phyloP scores from a whole-genome alignment of 2,797 vertebrate species.

The Sternarchorhynchus goeldii region DNA sequence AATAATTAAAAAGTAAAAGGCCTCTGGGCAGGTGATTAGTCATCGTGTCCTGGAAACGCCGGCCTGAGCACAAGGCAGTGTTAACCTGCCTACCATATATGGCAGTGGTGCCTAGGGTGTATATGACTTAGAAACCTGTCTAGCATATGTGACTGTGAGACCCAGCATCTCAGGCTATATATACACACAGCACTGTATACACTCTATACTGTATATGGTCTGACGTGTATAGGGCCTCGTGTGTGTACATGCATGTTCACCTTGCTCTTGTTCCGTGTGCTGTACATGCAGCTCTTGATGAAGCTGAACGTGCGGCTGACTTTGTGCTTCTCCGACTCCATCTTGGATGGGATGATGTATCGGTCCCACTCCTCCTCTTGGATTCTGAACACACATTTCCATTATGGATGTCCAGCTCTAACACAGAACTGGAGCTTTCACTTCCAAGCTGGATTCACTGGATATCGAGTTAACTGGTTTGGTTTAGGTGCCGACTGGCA shows the following conservation, averaged over 20 bases:
- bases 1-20: slow-evolving; percentile 49
- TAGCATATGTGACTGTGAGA: too few species aligned
- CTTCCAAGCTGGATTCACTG: slow-evolving; percentile 14
- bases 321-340: slow-evolving; percentile 91
- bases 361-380: slow-evolving; percentile 90
- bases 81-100: too few species aligned
- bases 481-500: background rate
- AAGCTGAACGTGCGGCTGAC: slow-evolving; percentile 96
- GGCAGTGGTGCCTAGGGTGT: too few species aligned
- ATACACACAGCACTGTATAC: too few species aligned
- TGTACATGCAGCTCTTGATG: slow-evolving; percentile 92
- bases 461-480: slow-evolving; percentile 15
- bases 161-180: too few species aligned
- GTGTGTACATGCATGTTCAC: slow-evolving; percentile 52
- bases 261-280: slow-evolving; percentile 88
- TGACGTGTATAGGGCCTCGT: background rate
- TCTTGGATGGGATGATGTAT: slow-evolving; percentile 82
- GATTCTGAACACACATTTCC: slow-evolving; percentile 70
- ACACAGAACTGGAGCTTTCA: background rate
- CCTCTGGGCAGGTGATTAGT: background rate
- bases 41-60: background rate
- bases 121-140: too few species aligned
- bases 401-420: background rate
- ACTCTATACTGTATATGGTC: too few species aligned
- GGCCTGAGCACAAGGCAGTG: background rate